Evolutionary conservation across 2,113 vertebrate genomes (phyloP), one percentile per base, ranked within the genome.

Genomic region (Orthochromis indermauri): DNA sequence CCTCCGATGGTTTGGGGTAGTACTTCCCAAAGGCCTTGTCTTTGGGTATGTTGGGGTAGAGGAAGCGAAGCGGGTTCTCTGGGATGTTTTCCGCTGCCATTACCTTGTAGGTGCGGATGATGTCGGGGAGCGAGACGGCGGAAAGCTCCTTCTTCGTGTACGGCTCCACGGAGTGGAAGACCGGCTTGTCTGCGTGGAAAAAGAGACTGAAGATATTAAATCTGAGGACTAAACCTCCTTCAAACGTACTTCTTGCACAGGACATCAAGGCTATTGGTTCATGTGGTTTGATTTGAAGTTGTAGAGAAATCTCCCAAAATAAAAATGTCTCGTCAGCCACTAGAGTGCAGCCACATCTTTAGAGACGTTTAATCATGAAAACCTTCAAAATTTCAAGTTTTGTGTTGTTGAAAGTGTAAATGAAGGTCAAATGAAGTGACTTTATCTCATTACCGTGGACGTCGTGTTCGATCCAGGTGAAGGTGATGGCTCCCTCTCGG

Each of bases 61-160:
- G 97, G 92, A 97, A 99, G 45, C 97, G 97, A 82, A 99, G 97
- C 1, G 99, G 99, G 87, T 99, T 98, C 86, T 99, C 98, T 0
- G 99, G 99, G 83, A 99, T 98, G 90, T 99, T 99, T 28, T 99
- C 98, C 0, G 97, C 98, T 0, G 98, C 98, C 98, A 99, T 99
- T 90, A 99, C 98, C 93, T 99, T 98, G 95, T 99, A 99, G 83
- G 97, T 99, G 37, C 98, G 97, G 89, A 99, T 98, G 92, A 99
- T 99, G 90, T 99, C 98, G 0, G 98, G 97, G 91, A 99, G 97
- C 0, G 98, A 97, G 7, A 99, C 98, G 1, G 98, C 98, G 1
- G 95, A 94, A 55, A 99, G 97, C 87, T 99, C 98, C 92, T 97
- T 98, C 95, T 98, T 99, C 0, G 98, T 99, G 94, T 99, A 99